These are phyloP conservation scores for Microtus obscurus DNA, from an alignment of 2,797 vertebrate genomes.

Conservation along the genomic window DNA sequence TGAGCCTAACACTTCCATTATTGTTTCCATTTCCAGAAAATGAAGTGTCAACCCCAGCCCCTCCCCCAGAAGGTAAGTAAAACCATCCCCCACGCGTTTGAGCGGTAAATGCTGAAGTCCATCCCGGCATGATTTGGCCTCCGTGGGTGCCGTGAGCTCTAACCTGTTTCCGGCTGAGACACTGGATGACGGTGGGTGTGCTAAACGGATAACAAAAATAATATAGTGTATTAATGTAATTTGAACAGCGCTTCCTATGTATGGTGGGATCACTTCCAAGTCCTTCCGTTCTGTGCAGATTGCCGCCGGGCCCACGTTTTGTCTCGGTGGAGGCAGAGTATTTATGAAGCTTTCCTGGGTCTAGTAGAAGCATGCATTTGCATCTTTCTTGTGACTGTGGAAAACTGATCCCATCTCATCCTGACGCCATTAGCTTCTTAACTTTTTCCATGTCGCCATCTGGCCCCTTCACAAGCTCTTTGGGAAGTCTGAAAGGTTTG, in stretches of 20 bases:
- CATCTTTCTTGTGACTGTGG: neutral
- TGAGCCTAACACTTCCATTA: slow-evolving; percentile 38
- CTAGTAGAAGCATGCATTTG: neutral
- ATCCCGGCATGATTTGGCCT: neutral
- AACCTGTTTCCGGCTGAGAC: neutral
- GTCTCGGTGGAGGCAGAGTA: neutral
- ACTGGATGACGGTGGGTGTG: neutral
- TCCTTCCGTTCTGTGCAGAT: neutral
- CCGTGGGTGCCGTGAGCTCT: neutral
- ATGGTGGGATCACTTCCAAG: neutral
- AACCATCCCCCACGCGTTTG: neutral
- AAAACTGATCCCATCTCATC: neutral
- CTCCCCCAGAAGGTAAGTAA: slow-evolving; percentile 87
- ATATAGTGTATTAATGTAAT: neutral
- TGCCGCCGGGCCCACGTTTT: neutral
- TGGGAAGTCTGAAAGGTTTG: neutral
- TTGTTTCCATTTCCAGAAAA: slow-evolving; percentile 86
- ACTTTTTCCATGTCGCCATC: neutral
- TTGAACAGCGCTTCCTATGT: neutral
- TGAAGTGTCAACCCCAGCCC: slow-evolving; percentile 78
- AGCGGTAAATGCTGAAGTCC: neutral
- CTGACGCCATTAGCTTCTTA: neutral
- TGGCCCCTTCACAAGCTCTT: neutral
- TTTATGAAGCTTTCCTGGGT: neutral
- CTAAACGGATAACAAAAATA: neutral